Evolutionary conservation across 2,797 vertebrate genomes (phyloP).

Genomic region (Dryobates pubescens): DNA sequence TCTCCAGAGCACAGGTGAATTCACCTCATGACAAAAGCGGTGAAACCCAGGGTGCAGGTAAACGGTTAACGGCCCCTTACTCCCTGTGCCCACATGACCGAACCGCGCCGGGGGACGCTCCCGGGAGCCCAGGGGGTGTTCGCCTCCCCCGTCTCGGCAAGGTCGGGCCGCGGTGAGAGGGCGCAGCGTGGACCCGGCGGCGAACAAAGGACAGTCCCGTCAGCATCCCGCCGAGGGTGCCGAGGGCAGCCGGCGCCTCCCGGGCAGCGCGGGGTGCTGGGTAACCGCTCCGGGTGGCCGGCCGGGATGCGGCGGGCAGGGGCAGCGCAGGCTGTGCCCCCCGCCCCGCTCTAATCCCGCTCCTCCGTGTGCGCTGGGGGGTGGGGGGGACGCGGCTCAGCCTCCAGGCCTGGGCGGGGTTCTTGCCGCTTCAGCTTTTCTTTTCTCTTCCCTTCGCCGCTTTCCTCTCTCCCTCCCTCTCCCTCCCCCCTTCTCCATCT

Average conservation of each 20-base stretch:
- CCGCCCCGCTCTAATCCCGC: not conserved
- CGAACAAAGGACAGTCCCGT: constrained; percentile 17
- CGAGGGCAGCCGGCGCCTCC: not conserved
- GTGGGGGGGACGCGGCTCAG: not conserved
- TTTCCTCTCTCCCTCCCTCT: not conserved
- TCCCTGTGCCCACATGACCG: fast-evolving
- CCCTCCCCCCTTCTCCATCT: not conserved
- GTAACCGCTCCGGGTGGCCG: constrained; percentile 54
- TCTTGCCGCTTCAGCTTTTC: constrained; percentile 44
- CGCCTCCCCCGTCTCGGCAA: not conserved
- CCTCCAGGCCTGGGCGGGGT: constrained; percentile 73
- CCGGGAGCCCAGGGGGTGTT: not conserved
- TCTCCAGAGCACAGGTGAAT: not conserved
- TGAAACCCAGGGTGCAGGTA: not conserved
- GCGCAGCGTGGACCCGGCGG: not conserved
- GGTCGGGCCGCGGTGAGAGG: not conserved
- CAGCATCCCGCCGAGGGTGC: not conserved
- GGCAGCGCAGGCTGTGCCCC: not conserved
- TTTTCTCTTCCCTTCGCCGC: not conserved
- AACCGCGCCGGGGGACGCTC: no score
- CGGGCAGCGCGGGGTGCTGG: not conserved
- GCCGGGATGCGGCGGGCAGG: not conserved
- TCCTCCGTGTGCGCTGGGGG: not conserved
- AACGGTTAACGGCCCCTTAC: not conserved
- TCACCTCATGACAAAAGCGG: not conserved